These are phyloP conservation scores for Petrocephalus microphthalmus DNA, from an alignment of 2,113 vertebrate genomes.

Conservation along the genomic window DNA sequence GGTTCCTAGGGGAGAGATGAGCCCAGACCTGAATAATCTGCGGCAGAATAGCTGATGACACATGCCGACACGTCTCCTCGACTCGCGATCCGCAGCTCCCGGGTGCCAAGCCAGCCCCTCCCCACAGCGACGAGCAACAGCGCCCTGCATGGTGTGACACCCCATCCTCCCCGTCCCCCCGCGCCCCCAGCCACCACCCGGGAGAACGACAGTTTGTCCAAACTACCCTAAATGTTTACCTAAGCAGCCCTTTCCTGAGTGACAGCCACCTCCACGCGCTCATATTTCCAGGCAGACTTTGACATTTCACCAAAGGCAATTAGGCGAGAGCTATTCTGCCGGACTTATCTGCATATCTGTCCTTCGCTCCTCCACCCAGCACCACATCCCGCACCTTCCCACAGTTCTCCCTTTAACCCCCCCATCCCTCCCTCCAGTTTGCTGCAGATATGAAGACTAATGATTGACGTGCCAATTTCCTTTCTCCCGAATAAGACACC, in stretches of 20 bases:
- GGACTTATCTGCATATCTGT: constrained; percentile 29
- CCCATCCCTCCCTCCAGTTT: constrained; percentile 36
- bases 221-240: constrained; percentile 13
- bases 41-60: constrained; percentile 7
- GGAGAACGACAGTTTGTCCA: neutral
- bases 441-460: constrained; percentile 47
- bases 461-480: constrained; percentile 54
- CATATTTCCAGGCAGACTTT: constrained; percentile 26
- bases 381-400: constrained; percentile 1
- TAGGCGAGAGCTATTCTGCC: constrained; percentile 30
- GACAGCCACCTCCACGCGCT: constrained; percentile 37
- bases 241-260: constrained; percentile 25
- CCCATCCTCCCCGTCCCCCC: neutral
- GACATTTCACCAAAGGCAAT: constrained; percentile 34
- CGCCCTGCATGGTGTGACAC: neutral
- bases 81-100: neutral
- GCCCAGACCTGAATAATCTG: neutral
- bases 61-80: neutral
- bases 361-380: constrained; percentile 14
- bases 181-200: neutral
- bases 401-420: constrained; percentile 22
- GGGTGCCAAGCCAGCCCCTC: neutral
- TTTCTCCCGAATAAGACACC: constrained; percentile 42
- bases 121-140: neutral
- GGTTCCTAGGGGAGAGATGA: neutral